Evolutionary conservation across 1,140 invertebrate genomes (phyloP).

Genomic region (Drosophila melanica): DNA sequence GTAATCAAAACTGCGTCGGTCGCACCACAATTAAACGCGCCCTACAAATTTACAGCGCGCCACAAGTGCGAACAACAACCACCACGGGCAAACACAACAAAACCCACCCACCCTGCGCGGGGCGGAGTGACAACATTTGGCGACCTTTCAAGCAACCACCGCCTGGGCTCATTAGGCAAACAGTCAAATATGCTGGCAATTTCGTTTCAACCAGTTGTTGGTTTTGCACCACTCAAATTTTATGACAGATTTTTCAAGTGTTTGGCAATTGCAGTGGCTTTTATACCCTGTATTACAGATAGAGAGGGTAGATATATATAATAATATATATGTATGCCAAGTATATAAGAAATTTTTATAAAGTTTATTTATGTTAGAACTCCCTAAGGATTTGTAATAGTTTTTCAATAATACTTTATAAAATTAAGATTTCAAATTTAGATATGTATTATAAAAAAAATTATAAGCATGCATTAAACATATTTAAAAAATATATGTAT

Average conservation of each 20-base stretch:
- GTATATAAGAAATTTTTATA: too few relatives aligned
- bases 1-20: conserved; percentile 67
- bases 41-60: conserved; percentile 24
- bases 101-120: conserved; percentile 16
- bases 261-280: conserved; percentile 41
- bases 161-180: conserved; percentile 72
- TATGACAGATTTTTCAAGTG: conserved; percentile 82
- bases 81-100: not conserved
- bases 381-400: too few relatives aligned
- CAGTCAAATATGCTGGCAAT: conserved; percentile 79
- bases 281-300: conserved; percentile 2
- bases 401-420: too few relatives aligned
- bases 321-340: too few relatives aligned
- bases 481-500: too few relatives aligned
- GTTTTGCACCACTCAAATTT: conserved; percentile 70
- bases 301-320: not conserved
- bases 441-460: too few relatives aligned
- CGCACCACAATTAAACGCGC: conserved; percentile 19
- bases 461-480: too few relatives aligned
- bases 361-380: too few relatives aligned
- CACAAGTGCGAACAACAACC: conserved; percentile 24
- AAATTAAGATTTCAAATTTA: too few relatives aligned
- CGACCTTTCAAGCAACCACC: conserved; percentile 27
- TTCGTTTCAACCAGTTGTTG: conserved; percentile 79
- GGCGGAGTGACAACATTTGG: conserved; percentile 20